These are phyloP conservation scores for Mirza zaza DNA, from an alignment of 2,113 vertebrate genomes.

Conservation along the genomic window DNA sequence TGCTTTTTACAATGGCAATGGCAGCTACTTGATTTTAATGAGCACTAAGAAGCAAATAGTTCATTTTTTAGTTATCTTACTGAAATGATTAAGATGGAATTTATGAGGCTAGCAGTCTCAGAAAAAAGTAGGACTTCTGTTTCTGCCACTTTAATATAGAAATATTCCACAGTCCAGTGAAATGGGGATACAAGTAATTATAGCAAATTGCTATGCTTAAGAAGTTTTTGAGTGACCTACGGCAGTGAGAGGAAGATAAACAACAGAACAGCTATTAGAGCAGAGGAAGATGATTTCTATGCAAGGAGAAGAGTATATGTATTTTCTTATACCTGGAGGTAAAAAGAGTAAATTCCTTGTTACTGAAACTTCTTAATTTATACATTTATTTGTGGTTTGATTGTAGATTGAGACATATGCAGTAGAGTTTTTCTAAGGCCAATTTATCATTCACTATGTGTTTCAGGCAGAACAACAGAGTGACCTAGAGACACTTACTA, in stretches of 20 bases:
- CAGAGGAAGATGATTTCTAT: background rate
- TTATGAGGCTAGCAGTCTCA: background rate
- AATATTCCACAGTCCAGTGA: background rate
- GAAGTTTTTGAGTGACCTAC: background rate
- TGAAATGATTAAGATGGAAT: slow-evolving; percentile 12
- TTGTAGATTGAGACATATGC: background rate
- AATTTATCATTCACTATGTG: background rate
- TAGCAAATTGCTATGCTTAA: background rate
- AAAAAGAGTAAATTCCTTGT: slow-evolving; percentile 24
- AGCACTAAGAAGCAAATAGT: background rate
- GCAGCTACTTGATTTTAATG: slow-evolving; percentile 15
- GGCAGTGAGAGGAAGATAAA: background rate
- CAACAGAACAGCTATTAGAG: background rate
- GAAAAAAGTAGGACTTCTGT: background rate
- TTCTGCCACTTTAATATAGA: background rate
- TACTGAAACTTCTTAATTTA: background rate
- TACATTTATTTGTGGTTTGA: background rate
- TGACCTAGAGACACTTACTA: background rate
- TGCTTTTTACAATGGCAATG: background rate
- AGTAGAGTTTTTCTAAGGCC: background rate
- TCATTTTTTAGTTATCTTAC: slow-evolving; percentile 4
- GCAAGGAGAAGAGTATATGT: background rate
- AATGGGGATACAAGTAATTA: background rate
- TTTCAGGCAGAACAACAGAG: background rate
- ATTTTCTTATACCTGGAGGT: slow-evolving; percentile 3